These are phyloP conservation scores for Oryzias celebensis DNA, from an alignment of 2,113 vertebrate species.

Conservation along the genomic window DNA sequence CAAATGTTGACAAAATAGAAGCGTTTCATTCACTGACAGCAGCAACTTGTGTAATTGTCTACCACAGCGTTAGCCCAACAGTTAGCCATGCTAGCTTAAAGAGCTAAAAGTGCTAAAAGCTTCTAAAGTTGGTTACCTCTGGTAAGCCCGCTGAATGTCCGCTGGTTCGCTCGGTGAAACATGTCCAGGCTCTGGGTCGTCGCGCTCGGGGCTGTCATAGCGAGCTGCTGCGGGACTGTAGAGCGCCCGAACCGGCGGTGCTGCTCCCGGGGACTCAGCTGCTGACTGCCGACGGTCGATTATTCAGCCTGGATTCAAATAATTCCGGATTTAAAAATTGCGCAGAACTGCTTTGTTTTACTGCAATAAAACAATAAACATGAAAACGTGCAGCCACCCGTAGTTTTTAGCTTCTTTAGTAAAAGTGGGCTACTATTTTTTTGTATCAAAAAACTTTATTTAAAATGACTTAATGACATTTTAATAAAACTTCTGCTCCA, in stretches of 20 bases:
- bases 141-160: slow-evolving; percentile 71
- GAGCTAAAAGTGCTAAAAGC: slow-evolving; percentile 13
- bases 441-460: too few relatives aligned
- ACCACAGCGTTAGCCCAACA: slow-evolving; percentile 3
- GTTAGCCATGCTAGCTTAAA: slow-evolving; percentile 17
- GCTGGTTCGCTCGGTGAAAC: slow-evolving; percentile 71
- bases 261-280: not conserved
- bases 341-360: too few relatives aligned
- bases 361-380: too few relatives aligned
- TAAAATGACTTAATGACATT: too few relatives aligned
- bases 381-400: too few relatives aligned
- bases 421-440: too few relatives aligned
- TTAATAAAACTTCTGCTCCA: too few relatives aligned
- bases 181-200: slow-evolving; percentile 68
- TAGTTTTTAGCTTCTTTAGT: too few relatives aligned
- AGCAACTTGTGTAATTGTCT: slow-evolving; percentile 3
- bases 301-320: slow-evolving; percentile 28
- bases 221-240: not conserved
- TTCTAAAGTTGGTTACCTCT: slow-evolving; percentile 65
- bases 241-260: not conserved
- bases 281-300: slow-evolving; percentile 38
- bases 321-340: too few relatives aligned
- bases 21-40: not conserved
- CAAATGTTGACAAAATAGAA: not conserved
- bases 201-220: not conserved